These are phyloP conservation scores for Scelioninae gen. 1 DNA, from an alignment of 2,888 invertebrate species.

Conservation along the genomic window DNA sequence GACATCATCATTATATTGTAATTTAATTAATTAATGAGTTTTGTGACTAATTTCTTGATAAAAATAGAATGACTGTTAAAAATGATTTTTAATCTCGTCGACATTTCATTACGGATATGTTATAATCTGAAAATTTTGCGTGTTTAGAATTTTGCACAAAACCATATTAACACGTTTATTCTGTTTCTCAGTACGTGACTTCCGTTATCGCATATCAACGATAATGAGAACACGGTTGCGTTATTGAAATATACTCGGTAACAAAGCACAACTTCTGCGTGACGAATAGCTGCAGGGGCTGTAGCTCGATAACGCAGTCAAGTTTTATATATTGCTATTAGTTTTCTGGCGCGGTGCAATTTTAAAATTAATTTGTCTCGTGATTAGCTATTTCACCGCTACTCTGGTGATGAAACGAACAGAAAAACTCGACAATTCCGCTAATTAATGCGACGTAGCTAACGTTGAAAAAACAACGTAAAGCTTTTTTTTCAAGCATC, in stretches of 20 bases:
- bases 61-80: too few relatives aligned
- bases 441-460: slow-evolving; percentile 57
- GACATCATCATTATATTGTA: too few relatives aligned
- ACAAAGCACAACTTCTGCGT: slow-evolving; percentile 67
- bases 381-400: slow-evolving; percentile 51
- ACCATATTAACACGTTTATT: slow-evolving; percentile 54
- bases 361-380: slow-evolving; percentile 61
- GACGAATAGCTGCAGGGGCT: slow-evolving; percentile 63
- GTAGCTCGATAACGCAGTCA: slow-evolving; percentile 52
- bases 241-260: slow-evolving; percentile 66
- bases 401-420: slow-evolving; percentile 32
- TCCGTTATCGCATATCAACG: slow-evolving; percentile 64
- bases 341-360: slow-evolving; percentile 43
- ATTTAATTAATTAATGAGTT: too few relatives aligned
- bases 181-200: slow-evolving; percentile 64
- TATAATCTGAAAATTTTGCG: slow-evolving; percentile 40
- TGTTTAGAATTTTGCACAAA: slow-evolving; percentile 50
- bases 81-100: background rate
- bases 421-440: slow-evolving; percentile 39
- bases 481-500: slow-evolving; percentile 51
- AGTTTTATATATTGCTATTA: slow-evolving; percentile 56
- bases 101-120: slow-evolving; percentile 6
- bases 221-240: slow-evolving; percentile 64
- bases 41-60: too few relatives aligned
- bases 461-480: slow-evolving; percentile 40